Base-by-base conservation (phyloP, 2,888 invertebrate genomes). In the Anoncus sp. region DNA sequence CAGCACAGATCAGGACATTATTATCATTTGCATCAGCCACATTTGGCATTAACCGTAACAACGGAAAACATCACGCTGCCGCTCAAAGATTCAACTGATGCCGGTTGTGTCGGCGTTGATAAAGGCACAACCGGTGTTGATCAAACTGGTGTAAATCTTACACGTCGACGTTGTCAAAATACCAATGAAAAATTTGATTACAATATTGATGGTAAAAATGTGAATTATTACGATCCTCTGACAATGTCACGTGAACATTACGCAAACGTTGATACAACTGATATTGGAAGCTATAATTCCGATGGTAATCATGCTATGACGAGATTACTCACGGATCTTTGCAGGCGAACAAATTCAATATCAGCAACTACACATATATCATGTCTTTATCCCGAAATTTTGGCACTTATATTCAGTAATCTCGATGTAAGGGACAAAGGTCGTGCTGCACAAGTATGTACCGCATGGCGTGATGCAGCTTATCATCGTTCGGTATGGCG, bases 401-500 rank as follows among this genome's bases (percentile, higher is more conserved):
- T 98, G 83, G 97, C 98, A 79, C 94, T 98, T 87, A 98, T 98
- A 90, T 98, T 98, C 91, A 95, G 96, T 88, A 95, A 97, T 91
- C 92, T 98, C 89, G 96, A 97, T 67, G 97, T 98, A 51, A 93
- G 95, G 84, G 98, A 98, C 92, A 95, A 97, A 89, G 98, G 98
- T 2, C 93, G 97, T 51, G 98, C 96, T 20, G 97, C 98, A 2
- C 97, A 97, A 92, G 98, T 98, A 80, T 97, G 97, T 91, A 94
- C 94, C 72, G 93, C 96, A 75, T 98, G 98, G 98, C 93, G 97
- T 77, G 98, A 98, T 88, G 98, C 98, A 55, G 96, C 97, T 35
- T 98, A 98, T 91, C 96, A 97, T 86, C 96, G 97, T 85, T 96
- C 96, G 47, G 98, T 98, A 20, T 98, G 98, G 98, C 95, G 97